Base-by-base conservation (phyloP, 2,797 vertebrate genomes). In the Allobates femoralis region DNA sequence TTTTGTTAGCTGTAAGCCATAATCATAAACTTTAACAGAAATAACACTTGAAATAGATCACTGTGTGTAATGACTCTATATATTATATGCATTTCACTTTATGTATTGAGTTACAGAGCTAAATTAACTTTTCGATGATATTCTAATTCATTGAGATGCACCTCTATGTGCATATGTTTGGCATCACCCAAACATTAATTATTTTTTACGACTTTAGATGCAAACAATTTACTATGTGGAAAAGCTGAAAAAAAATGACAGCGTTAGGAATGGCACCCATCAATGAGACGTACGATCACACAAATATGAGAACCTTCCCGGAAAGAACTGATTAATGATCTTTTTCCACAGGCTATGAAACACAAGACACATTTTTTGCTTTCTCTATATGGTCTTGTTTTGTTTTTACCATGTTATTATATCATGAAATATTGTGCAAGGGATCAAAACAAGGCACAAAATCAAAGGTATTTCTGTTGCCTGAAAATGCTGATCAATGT, bases 401-500 rank as follows among this genome's bases (percentile, higher is more conserved):
- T 79, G 66, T 64, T 79, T 85, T 79, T 67, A 85, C 60, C 74
- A 60, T 85, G 60, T 84, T 84, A 84, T 84, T 84, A 84, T 75
- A 83, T 75, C 28, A 78, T 85, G 83, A 85, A 85, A 85, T 79
- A 67, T 78, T 77, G 46, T 58, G 16, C 77, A 12, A 56, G 14
- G 73, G 74, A 84, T 84, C 56, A 85, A 85, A 85, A 85, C 60
- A 53, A 85, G 83, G 73, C 75, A 85, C 60, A 69, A 85, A 85
- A 78, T 85, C 83, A 85, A 85, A 85, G 83, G 62, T 78, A 78
- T 85, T 77, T 79, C 26, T 79, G 83, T 85, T 51, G 15, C 21
- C 74, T 78, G 50, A 85, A 85, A 85, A 85, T 67, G 50, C 74
- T 85, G 83, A 78, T 85, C 83, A 85, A 67, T 85, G 58, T 46